These are phyloP conservation scores for Phycodurus eques DNA, from an alignment of 2,113 vertebrate genomes.

Conservation along the genomic window DNA sequence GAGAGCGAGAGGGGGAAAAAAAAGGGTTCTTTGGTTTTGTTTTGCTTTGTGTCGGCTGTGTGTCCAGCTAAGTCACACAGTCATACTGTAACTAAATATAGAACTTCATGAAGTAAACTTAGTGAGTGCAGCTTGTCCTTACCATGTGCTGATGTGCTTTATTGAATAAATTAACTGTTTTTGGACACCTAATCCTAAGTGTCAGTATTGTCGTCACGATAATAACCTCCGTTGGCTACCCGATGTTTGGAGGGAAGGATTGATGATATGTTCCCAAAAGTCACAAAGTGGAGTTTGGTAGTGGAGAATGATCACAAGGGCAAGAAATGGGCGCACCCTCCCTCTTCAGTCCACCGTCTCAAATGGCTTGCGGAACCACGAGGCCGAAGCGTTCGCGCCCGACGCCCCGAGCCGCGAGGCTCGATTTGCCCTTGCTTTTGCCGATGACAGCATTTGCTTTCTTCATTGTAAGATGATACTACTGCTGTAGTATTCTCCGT, in stretches of 20 bases:
- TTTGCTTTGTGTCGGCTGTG: slow-evolving; percentile 67
- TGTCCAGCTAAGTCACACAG: slow-evolving; percentile 61
- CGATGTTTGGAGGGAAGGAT: slow-evolving; percentile 26
- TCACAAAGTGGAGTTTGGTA: slow-evolving; percentile 11
- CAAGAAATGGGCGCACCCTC: slow-evolving; percentile 27
- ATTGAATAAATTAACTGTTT: slow-evolving; percentile 64
- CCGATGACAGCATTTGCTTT: slow-evolving; percentile 86
- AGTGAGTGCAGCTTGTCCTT: slow-evolving; percentile 68
- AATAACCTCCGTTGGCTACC: slow-evolving; percentile 47
- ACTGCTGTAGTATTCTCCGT: slow-evolving; percentile 93
- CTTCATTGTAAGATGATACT: slow-evolving; percentile 91
- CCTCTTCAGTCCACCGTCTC: slow-evolving; percentile 29
- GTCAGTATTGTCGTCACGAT: slow-evolving; percentile 69
- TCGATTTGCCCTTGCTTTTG: slow-evolving; percentile 64
- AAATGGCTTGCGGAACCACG: slow-evolving; percentile 81
- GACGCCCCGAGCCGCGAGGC: slow-evolving; percentile 40
- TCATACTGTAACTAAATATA: slow-evolving; percentile 64
- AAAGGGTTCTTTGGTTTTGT: slow-evolving; percentile 56
- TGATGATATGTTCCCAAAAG: slow-evolving; percentile 23
- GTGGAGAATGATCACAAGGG: slow-evolving; percentile 8
- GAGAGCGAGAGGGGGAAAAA: neutral
- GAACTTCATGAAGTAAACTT: slow-evolving; percentile 60
- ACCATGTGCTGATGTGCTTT: slow-evolving; percentile 71
- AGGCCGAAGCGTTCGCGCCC: slow-evolving; percentile 47
- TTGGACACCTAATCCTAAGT: slow-evolving; percentile 66